Evolutionary conservation across 2,888 invertebrate genomes (phyloP).

Genomic region (Apodemia hepburni): DNA sequence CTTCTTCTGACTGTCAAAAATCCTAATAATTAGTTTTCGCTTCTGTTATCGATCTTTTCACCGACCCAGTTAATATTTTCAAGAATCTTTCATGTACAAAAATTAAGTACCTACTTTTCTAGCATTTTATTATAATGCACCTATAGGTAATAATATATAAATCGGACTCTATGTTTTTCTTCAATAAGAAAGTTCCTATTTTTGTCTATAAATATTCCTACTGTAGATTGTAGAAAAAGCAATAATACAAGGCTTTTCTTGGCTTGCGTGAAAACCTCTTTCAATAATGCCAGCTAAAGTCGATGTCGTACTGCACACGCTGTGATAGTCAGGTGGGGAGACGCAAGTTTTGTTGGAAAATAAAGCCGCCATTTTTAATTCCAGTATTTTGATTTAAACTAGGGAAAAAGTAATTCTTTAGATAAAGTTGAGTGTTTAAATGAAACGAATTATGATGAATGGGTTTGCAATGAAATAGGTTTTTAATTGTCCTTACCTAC

Average conservation of each 20-base stretch:
- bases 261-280: constrained; percentile 8
- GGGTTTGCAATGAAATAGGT: too few relatives aligned
- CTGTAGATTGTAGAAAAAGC: background rate
- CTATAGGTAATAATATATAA: too few relatives aligned
- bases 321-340: background rate
- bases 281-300: constrained; percentile 6
- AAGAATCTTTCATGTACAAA: too few relatives aligned
- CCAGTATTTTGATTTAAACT: background rate
- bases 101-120: too few relatives aligned
- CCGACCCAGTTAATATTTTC: too few relatives aligned
- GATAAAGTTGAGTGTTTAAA: background rate
- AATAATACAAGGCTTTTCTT: background rate
- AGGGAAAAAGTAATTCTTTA: background rate
- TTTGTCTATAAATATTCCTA: background rate
- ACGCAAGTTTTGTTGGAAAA: background rate
- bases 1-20: too few relatives aligned
- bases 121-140: too few relatives aligned
- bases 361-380: background rate
- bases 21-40: too few relatives aligned
- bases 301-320: constrained; percentile 3
- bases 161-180: too few relatives aligned
- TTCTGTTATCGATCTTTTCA: too few relatives aligned
- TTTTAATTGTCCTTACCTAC: too few relatives aligned
- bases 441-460: constrained; percentile 3
- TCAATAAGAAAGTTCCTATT: background rate